These are phyloP conservation scores for Brevipalpus yothersi DNA, from an alignment of 1,140 invertebrate genomes.

Conservation along the genomic window DNA sequence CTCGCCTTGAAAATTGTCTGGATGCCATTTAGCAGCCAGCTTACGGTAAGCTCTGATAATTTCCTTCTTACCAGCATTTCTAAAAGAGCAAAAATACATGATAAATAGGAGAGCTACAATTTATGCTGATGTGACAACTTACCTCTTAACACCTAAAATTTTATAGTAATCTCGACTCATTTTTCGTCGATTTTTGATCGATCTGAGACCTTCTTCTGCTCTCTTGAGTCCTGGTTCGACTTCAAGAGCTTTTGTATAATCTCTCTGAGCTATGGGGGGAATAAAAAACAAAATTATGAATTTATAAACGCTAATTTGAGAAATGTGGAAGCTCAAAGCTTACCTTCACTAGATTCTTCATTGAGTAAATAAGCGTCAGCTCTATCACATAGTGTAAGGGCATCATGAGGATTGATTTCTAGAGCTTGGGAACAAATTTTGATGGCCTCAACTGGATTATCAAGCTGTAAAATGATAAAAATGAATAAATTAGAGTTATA, in stretches of 20 bases:
- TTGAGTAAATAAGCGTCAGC: conserved; percentile 70
- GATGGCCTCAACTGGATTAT: conserved; percentile 33
- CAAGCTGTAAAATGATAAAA: conserved; percentile 24
- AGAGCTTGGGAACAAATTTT: conserved; percentile 53
- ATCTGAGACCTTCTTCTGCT: conserved; percentile 65
- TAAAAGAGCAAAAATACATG: neutral
- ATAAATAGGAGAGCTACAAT: conserved; percentile 14
- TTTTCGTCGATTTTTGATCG: conserved; percentile 70
- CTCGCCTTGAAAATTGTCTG: conserved; percentile 75
- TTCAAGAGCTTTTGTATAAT: conserved; percentile 62
- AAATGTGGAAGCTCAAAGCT: conserved; percentile 10
- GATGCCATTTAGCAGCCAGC: conserved; percentile 94
- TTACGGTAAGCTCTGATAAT: conserved; percentile 91
- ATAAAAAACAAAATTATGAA: neutral
- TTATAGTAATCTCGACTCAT: conserved; percentile 95
- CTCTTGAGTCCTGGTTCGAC: conserved; percentile 50
- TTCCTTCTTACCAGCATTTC: conserved; percentile 62
- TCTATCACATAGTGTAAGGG: conserved; percentile 57
- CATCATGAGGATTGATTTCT: conserved; percentile 40
- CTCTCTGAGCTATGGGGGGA: conserved; percentile 49
- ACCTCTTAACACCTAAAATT: conserved; percentile 60
- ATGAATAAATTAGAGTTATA: neutral
- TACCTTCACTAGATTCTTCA: conserved; percentile 80
- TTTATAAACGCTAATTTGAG: neutral
- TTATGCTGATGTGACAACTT: conserved; percentile 14